These are phyloP conservation scores for Coturnix japonica DNA, from an alignment of 2,113 vertebrate species.

Conservation along the genomic window DNA sequence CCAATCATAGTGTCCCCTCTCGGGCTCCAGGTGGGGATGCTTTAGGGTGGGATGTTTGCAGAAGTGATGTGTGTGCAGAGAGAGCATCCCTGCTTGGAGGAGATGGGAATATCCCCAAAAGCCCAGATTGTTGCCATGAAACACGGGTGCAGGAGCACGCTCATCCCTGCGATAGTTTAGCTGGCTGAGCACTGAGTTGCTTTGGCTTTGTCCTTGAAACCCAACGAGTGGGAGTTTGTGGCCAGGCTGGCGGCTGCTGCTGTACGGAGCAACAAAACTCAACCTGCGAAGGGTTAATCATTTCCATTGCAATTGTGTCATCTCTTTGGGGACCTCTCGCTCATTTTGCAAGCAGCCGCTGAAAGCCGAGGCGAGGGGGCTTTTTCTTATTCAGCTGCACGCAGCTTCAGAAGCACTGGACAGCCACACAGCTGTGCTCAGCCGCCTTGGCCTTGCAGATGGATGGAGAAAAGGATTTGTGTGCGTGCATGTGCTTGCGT, in stretches of 20 bases:
- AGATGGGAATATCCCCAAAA: background rate
- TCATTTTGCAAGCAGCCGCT: constrained; percentile 68
- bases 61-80: background rate
- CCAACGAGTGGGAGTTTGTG: background rate
- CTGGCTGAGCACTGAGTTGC: background rate
- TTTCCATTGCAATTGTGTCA: constrained; percentile 77
- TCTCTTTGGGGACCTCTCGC: constrained; percentile 78
- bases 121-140: background rate
- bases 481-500: constrained; percentile 43
- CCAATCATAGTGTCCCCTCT: background rate
- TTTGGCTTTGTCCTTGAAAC: constrained; percentile 49
- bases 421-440: constrained; percentile 76
- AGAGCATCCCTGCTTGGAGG: background rate
- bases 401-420: constrained; percentile 33
- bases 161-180: background rate
- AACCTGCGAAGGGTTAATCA: constrained; percentile 65
- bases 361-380: constrained; percentile 65
- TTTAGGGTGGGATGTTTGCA: background rate
- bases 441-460: constrained; percentile 73
- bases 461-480: constrained; percentile 72
- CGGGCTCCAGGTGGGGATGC: background rate
- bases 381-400: constrained; percentile 68
- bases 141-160: background rate
- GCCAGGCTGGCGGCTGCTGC: background rate
- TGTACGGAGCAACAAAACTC: background rate